phyloP scores from a whole-genome alignment of 2,797 vertebrate genomes.

The Poecile montanus region DNA sequence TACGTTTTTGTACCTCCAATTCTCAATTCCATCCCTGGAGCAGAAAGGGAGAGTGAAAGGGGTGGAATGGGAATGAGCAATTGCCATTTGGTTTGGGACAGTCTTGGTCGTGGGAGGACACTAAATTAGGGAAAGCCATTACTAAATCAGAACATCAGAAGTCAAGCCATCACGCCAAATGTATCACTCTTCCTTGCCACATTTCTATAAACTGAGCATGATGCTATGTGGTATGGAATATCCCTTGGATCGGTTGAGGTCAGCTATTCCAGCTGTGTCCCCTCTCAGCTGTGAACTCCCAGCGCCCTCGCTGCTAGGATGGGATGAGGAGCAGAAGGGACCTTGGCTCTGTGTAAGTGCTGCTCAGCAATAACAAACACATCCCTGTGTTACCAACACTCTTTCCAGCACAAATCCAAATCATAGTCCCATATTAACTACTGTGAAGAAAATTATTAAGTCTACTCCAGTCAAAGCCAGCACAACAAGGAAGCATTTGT shows the following conservation, averaged over 20 bases:
- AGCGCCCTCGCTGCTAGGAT: background rate
- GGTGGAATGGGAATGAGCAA: background rate
- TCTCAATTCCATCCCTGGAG: background rate
- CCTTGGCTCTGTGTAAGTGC: background rate
- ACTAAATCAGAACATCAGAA: background rate
- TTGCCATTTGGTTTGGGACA: background rate
- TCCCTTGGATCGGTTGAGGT: rapidly evolving
- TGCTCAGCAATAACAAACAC: background rate
- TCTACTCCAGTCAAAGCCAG: background rate
- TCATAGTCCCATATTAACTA: no score
- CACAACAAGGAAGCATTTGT: background rate
- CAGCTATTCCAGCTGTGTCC: background rate
- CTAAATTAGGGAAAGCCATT: background rate
- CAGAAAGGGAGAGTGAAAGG: background rate
- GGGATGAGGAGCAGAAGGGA: background rate
- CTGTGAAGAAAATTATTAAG: background rate
- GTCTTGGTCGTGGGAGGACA: rapidly evolving
- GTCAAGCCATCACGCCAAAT: rapidly evolving
- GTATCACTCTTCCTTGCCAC: background rate
- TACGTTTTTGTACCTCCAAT: background rate
- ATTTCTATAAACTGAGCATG: background rate
- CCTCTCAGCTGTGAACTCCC: no score
- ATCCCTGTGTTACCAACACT: background rate
- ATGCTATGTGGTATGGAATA: background rate
- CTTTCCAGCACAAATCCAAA: background rate